Base-by-base conservation (phyloP, 1,140 invertebrate genomes). In the Bombus impatiens region DNA sequence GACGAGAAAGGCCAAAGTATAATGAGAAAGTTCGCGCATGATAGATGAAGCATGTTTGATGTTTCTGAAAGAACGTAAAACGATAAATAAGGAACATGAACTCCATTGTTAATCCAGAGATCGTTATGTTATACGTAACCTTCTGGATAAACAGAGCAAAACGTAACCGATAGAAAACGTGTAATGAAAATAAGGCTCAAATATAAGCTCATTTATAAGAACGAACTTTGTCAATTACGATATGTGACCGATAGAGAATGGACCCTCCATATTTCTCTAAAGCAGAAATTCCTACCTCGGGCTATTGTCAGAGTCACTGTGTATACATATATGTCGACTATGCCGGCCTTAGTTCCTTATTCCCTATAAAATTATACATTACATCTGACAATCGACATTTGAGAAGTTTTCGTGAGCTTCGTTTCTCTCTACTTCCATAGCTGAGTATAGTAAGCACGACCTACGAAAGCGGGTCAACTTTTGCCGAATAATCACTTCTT, bases 321-420 rank as follows among this genome's bases (percentile, higher is more conserved):
- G 9, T 37, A 74, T n/a, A 81, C 6, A 35, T 59, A 37, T 59
- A 37, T 67, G 42, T 78, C 62, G 32, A 71, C 83, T 78, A 88
- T 62, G 53, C 86, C 85, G 68, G 84, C 35, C 59, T 82, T 57
- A 78, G 47, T 65, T 82, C 15, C 78, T 86, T 70, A 62, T 59
- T 42, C 12, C 22, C 25, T 79, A 32, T 44, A 79, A 79, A 79
- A 70, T 79, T n/a, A 4, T 44, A 57, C 67, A 32, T 68, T 82
- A 53, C 37, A 67, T 88, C 75, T 68, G 44, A 40, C 75, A 71
- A 83, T 65, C 44, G 72, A 77, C 79, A 65, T 62, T 78, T 79
- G 44, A 67, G 53, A 78, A 53, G 67, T 15, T 88, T 68, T 75
- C 75, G 57, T 13, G 37, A 42, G 40, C 37, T 80, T 70, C 35